These are phyloP conservation scores for Vesta saturnalis DNA, from an alignment of 2,888 invertebrate genomes.

Conservation along the genomic window DNA sequence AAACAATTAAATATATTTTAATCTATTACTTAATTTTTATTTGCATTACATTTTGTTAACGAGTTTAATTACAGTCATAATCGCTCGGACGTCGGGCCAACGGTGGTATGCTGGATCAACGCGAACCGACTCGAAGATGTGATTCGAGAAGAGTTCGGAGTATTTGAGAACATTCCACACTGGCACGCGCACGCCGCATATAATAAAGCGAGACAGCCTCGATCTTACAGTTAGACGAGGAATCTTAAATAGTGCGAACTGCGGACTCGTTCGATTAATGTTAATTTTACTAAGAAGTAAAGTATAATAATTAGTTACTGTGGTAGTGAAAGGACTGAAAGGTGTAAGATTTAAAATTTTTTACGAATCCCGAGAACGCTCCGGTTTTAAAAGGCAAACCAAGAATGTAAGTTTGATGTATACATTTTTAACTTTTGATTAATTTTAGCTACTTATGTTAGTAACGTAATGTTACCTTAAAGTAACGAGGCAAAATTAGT, in stretches of 20 bases:
- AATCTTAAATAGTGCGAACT: conserved; percentile 1
- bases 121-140: background rate
- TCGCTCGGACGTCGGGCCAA: background rate
- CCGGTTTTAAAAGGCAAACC: conserved; percentile 2
- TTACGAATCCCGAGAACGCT: background rate
- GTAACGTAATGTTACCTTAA: background rate
- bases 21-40: background rate
- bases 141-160: background rate
- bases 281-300: conserved; percentile 1
- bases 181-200: background rate
- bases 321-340: too few relatives aligned
- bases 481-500: conserved; percentile 1
- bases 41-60: conserved; percentile 5
- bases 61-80: conserved; percentile 2
- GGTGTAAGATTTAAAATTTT: conserved; percentile 2
- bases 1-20: conserved; percentile 1
- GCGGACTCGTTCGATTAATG: conserved; percentile 1
- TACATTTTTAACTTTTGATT: conserved; percentile 3
- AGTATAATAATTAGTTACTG: conserved; percentile 5
- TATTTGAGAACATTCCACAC: background rate
- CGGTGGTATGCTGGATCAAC: conserved; percentile 3
- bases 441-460: conserved; percentile 3
- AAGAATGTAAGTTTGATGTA: background rate
- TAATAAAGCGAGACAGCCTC: background rate
- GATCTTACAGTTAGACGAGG: background rate